Percentiles rank a stretch among this genome's conserved stretches.
phyloP scores from a whole-genome alignment of 2,797 vertebrate species.

The Pangasius larnaudii region DNA sequence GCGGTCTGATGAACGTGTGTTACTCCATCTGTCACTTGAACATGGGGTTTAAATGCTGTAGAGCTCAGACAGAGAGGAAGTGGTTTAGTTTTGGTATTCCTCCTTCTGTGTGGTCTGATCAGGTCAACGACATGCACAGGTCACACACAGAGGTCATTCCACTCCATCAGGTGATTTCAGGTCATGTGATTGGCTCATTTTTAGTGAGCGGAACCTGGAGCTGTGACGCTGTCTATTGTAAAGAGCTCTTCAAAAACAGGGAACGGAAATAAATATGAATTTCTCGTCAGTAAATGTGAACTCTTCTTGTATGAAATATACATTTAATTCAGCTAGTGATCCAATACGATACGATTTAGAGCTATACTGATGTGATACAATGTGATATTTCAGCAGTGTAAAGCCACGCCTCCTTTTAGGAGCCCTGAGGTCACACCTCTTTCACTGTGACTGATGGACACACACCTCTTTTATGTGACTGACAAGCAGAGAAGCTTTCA shows the following conservation, averaged over 20 bases:
- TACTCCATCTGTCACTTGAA: conserved; percentile 43
- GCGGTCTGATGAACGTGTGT: conserved; percentile 37
- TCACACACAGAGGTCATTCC: background rate
- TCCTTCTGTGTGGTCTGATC: background rate
- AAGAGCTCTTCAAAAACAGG: background rate
- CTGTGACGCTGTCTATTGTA: background rate
- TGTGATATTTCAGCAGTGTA: background rate
- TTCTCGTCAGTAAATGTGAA: background rate
- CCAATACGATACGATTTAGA: background rate
- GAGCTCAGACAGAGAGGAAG: background rate
- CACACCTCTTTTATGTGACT: background rate
- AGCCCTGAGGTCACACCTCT: background rate
- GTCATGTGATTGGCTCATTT: background rate
- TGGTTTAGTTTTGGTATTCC: background rate
- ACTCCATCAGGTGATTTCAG: background rate
- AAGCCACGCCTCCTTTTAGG: background rate
- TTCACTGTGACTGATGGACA: no score
- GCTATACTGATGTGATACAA: background rate
- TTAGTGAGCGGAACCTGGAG: background rate
- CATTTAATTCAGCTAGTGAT: background rate
- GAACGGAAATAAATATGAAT: background rate
- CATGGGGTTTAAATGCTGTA: background rate
- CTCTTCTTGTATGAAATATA: background rate
- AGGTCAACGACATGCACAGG: background rate
- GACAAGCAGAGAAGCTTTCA: background rate